Conservation (phyloP, 2,797 vertebrate species). For the Poeciliopsis turneri region DNA sequence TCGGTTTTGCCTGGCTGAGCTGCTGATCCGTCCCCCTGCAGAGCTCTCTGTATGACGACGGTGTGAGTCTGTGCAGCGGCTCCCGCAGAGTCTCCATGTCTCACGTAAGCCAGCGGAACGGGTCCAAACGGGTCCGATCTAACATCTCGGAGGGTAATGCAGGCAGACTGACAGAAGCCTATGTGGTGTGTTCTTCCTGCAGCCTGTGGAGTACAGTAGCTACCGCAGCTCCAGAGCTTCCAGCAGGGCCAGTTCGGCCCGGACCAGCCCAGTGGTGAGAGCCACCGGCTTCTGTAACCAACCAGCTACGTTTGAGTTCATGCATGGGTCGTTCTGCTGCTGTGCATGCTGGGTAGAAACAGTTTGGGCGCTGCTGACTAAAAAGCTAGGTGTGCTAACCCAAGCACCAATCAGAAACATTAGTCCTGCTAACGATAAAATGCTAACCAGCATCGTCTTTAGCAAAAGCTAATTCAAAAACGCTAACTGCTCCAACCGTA, state of each 20-base stretch:
- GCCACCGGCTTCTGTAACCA: neutral
- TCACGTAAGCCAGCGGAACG: constrained; percentile 60
- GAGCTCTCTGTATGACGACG: constrained; percentile 74
- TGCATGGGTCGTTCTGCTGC: neutral
- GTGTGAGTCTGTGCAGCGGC: constrained; percentile 61
- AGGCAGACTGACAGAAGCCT: neutral
- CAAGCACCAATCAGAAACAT: too few species aligned
- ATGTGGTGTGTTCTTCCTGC: constrained; percentile 37
- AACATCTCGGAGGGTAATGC: neutral
- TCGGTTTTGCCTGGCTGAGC: neutral
- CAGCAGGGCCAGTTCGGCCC: constrained; percentile 91
- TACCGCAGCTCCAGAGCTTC: constrained; percentile 89
- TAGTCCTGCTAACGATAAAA: too few species aligned
- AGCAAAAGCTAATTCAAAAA: too few species aligned
- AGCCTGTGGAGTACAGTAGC: constrained; percentile 89
- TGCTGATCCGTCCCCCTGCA: constrained; percentile 25
- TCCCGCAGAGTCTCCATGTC: constrained; percentile 45
- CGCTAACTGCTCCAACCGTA: too few species aligned
- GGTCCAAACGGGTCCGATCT: neutral
- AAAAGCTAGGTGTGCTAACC: too few species aligned
- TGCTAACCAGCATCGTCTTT: too few species aligned
- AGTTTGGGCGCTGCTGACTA: neutral
- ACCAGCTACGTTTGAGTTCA: neutral
- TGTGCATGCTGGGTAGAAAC: neutral
- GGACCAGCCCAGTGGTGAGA: constrained; percentile 96